Percentiles rank a stretch among this genome's conserved stretches.
phyloP scores from a whole-genome alignment of 2,113 vertebrate genomes.

The Urocynchramus pylzowi region DNA sequence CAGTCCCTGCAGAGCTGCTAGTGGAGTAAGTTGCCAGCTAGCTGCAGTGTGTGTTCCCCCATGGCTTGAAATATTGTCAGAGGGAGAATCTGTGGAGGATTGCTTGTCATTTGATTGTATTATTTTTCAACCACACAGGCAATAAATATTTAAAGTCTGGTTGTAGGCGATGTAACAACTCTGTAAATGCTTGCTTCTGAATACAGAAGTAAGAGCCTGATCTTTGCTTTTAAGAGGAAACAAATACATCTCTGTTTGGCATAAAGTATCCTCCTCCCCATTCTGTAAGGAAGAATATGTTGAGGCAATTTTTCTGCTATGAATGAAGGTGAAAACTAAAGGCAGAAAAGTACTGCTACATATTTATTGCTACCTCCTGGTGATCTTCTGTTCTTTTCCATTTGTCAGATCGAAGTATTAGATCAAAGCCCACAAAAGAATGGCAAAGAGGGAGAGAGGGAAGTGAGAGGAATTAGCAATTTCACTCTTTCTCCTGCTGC shows the following conservation, averaged over 20 bases:
- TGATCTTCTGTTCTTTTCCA: neutral
- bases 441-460: neutral
- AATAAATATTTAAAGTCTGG: slow-evolving; percentile 61
- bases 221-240: slow-evolving; percentile 27
- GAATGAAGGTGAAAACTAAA: slow-evolving; percentile 23
- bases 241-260: slow-evolving; percentile 1
- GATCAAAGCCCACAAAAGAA: neutral
- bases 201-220: slow-evolving; percentile 23
- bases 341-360: slow-evolving; percentile 9
- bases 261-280: neutral
- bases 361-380: slow-evolving; percentile 39
- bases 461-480: neutral
- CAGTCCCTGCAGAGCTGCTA: neutral
- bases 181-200: neutral
- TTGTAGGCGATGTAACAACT: slow-evolving; percentile 41
- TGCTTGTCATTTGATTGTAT: slow-evolving; percentile 25
- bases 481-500: neutral
- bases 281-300: neutral
- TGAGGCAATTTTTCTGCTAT: slow-evolving; percentile 17
- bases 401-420: neutral
- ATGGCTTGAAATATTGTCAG: neutral
- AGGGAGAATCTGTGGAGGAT: neutral
- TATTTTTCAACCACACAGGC: slow-evolving; percentile 39
- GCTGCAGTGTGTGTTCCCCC: neutral
- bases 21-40: neutral